Evolutionary conservation across 1,140 invertebrate species (phyloP), one percentile per base, ranked within the genome.

Genomic region (Drepana arcuata): DNA sequence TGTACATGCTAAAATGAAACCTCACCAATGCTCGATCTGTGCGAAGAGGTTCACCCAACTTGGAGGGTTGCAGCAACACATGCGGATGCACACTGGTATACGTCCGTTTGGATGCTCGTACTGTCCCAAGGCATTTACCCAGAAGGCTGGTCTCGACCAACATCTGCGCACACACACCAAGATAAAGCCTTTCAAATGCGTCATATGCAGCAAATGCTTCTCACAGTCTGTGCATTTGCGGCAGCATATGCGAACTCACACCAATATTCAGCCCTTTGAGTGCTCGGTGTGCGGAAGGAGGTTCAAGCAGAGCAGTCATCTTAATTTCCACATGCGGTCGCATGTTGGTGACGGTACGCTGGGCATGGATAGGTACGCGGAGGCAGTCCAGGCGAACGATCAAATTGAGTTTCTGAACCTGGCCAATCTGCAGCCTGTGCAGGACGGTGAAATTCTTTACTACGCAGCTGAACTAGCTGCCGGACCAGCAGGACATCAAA

Each of bases 101-200:
- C 92, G 95, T 43, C 95, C 95, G 0, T 97, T 95, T 70, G 87
- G 90, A 15, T 97, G 95, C 60, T 89, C 88, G 0, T 84, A 93
- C 2, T 97, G 95, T 64, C 86, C 89, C 0, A 93, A 96, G 51
- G 88, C 91, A 0, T 97, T 97, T 71, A 92, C 94, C 7, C 95
- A 94, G 66, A 92, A 93, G 50, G 71, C 74, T 0, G 79, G 79
- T 0, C 52, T 88, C 0, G 85, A 86, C 54, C 86, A 87, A 28
- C 91, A 92, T 54, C 83, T 89, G 45, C 83, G 87, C 31, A 90
- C 87, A 0, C 90, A 92, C 48, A 90, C 89, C 0, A 90, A 90
- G 38, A 52, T 80, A 5, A 86, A 88, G 34, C 89, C 89, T 0
- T 91, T 87, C 61, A 85, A 87, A 42, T 93, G 91, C 62, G 85